A percentile compares a stretch with the other conserved stretches of the same genome.
phyloP scores from a whole-genome alignment of 2,888 invertebrate species.

The Aphrophora alni region DNA sequence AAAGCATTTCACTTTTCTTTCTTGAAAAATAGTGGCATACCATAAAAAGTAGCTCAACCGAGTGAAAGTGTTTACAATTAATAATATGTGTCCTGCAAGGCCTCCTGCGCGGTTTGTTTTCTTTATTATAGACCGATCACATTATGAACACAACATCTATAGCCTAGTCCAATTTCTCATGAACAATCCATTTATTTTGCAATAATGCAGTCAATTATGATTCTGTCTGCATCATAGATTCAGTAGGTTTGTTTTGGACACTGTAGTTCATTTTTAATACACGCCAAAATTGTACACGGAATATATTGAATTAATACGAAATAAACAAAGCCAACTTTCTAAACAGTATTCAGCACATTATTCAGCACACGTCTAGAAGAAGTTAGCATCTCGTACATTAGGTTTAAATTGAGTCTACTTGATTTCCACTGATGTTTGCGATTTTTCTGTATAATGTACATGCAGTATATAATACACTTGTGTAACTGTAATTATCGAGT shows the following conservation, averaged over 20 bases:
- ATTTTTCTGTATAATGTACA: no score
- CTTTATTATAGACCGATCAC: neutral
- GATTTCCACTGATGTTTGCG: no score
- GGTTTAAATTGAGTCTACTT: neutral
- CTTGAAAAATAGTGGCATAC: neutral
- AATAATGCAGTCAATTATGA: no score
- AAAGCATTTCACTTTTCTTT: neutral
- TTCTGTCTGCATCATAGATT: no score
- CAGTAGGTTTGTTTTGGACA: no score
- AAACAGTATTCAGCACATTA: neutral
- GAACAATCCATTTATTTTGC: no score
- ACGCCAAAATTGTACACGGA: neutral
- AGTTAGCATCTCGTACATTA: neutral
- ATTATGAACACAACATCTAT: neutral
- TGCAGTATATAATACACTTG: no score
- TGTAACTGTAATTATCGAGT: no score
- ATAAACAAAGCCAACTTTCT: neutral
- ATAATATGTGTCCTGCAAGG: neutral
- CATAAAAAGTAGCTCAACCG: neutral
- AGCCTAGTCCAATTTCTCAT: no score
- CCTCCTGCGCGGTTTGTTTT: neutral
- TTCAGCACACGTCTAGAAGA: neutral
- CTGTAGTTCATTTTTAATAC: neutral
- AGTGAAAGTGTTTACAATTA: constrained; percentile 2
- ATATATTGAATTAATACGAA: neutral